Evolutionary conservation across 2,888 invertebrate genomes (phyloP).

Genomic region (Anorthoa munda): DNA sequence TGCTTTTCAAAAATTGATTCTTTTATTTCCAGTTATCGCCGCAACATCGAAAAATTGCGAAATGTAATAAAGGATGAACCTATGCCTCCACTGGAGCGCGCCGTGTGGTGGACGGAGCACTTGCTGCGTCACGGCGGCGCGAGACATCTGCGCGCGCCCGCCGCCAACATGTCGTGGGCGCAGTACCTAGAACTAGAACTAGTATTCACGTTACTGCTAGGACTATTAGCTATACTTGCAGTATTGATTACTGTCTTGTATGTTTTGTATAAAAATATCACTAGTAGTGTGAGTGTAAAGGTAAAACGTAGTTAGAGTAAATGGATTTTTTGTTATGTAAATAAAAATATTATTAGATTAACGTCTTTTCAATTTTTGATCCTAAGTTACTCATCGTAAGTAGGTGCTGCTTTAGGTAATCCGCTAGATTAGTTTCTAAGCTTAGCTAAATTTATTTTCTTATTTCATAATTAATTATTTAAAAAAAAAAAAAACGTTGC

Average conservation of each 20-base stretch:
- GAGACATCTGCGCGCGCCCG: constrained; percentile 79
- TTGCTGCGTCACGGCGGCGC: constrained; percentile 82
- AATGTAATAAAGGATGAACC: constrained; percentile 59
- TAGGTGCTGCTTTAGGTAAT: too few species aligned
- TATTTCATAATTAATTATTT: too few species aligned
- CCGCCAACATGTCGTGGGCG: constrained; percentile 71
- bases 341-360: not conserved
- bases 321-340: too few species aligned
- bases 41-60: constrained; percentile 55
- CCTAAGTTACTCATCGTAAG: not conserved
- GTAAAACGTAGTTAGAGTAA: constrained; percentile 27
- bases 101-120: constrained; percentile 88
- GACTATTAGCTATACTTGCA: not conserved
- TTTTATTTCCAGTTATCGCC: constrained; percentile 51
- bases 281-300: constrained; percentile 3
- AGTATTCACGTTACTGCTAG: constrained; percentile 32
- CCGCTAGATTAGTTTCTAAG: too few species aligned
- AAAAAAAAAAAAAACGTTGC: too few species aligned
- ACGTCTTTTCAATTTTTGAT: not conserved
- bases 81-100: constrained; percentile 73
- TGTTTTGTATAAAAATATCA: constrained; percentile 41
- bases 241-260: constrained; percentile 7
- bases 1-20: too few species aligned
- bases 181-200: constrained; percentile 72
- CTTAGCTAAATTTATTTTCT: too few species aligned